Percentiles rank a stretch among this genome's conserved stretches.
Conservation (phyloP, 2,113 vertebrate genomes). For the Labrus mixtus region DNA sequence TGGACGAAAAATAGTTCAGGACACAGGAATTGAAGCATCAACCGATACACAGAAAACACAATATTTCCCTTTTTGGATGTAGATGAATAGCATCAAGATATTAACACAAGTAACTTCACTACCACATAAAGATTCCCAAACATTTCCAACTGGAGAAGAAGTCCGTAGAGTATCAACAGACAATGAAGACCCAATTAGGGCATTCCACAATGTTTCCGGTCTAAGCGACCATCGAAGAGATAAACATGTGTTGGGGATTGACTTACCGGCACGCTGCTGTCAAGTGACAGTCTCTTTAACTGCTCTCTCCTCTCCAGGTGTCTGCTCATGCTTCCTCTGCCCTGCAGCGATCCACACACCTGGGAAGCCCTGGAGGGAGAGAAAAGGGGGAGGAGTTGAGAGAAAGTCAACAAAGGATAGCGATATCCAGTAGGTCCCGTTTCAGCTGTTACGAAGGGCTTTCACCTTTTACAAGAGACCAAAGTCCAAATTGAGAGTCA, state of each 20-base stretch:
- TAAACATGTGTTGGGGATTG: not conserved
- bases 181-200: no score
- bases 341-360: conserved; percentile 71
- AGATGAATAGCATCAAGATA: no score
- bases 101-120: no score
- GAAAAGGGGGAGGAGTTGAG: conserved; percentile 24
- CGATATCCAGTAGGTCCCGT: conserved; percentile 38
- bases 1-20: conserved; percentile 2
- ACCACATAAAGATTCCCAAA: not conserved
- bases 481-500: conserved; percentile 51
- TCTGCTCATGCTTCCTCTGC: conserved; percentile 80
- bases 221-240: conserved; percentile 1
- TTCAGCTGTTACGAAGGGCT: conserved; percentile 18
- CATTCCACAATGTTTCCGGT: conserved; percentile 15
- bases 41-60: not conserved
- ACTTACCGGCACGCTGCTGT: conserved; percentile 90
- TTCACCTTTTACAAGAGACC: conserved; percentile 51
- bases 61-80: no score
- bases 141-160: no score
- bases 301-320: conserved; percentile 85
- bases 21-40: conserved; percentile 42
- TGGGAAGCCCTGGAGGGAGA: conserved; percentile 62
- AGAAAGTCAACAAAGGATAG: conserved; percentile 59
- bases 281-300: conserved; percentile 87
- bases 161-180: no score